Evolutionary conservation across 2,113 vertebrate species (phyloP).

Genomic region (Tricholaema leucomelas): DNA sequence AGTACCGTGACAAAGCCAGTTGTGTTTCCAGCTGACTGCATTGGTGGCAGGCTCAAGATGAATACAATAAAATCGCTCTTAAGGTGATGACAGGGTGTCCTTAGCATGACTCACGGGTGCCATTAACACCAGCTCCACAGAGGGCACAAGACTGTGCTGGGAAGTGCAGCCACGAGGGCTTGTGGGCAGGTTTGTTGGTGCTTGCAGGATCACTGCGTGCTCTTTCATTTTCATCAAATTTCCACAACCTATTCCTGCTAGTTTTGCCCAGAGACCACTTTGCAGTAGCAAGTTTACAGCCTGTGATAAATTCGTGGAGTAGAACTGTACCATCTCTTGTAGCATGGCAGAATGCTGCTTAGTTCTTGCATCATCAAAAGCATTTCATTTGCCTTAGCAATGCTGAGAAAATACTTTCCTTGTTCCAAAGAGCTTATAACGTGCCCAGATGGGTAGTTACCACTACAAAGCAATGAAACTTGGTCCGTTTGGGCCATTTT

Average conservation of each 20-base stretch:
- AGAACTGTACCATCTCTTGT: neutral
- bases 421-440: neutral
- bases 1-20: neutral
- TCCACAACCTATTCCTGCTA: neutral
- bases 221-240: neutral
- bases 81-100: neutral
- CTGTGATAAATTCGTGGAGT: neutral
- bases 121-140: rapidly evolving
- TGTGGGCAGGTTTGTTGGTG: neutral
- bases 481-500: neutral
- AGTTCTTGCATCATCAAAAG: neutral
- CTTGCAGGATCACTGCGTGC: neutral
- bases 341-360: neutral
- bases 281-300: neutral
- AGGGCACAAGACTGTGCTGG: rapidly evolving
- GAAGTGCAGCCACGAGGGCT: neutral
- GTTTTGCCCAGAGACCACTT: neutral
- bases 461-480: neutral
- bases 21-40: neutral
- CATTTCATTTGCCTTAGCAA: neutral
- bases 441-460: neutral
- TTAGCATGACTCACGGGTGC: rapidly evolving
- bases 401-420: neutral
- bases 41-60: neutral
- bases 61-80: neutral